Base-by-base conservation (phyloP, 2,888 invertebrate species). In the Drosophila glabriapex region DNA sequence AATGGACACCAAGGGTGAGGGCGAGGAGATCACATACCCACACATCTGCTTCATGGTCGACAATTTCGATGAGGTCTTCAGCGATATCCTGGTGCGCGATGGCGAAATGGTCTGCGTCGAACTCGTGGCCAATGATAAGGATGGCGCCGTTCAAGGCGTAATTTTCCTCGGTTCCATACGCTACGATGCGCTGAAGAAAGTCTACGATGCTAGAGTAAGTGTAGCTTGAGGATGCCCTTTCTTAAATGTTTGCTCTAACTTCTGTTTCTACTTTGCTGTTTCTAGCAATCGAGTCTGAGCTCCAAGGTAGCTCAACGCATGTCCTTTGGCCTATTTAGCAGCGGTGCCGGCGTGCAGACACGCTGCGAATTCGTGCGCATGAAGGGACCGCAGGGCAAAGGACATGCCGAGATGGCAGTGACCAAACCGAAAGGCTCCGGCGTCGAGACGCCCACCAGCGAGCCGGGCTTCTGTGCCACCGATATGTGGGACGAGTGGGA, bases 31-130 rank as follows among this genome's bases (percentile, higher is more conserved):
- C 94, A 98, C 99, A 50, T 99, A 99, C 94, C 99, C 99, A 3
- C 98, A 99, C 94, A 98, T 99, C 90, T 99, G 99, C 94, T 99
- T 99, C 94, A 98, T 98, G 96, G 98, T 99, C 73, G 99, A 99
- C 94, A 99, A 99, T 94, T 99, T 99, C 94, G 99, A 99, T 93
- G 99, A 99, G 95, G 99, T 97, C 37, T 99, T 99, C 95, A 97
- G 97, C 94, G 99, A 99, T 94, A 98, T 99, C 92, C 95, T 98
- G 92, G 98, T 99, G 39, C 95, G 99, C 54, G 99, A 99, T 94
- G 99, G 99, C 1, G 99, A 99, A 94, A 98, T 99, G 97, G 98
- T 99, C 65, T 99, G 99, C 94, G 99, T 99, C 71, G 99, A 99
- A 94, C 94, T 99, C 91, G 97, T 99, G 68, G 99, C 99, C 65